Base-by-base conservation (phyloP, 1,140 invertebrate species). In the Euwallacea similis region DNA sequence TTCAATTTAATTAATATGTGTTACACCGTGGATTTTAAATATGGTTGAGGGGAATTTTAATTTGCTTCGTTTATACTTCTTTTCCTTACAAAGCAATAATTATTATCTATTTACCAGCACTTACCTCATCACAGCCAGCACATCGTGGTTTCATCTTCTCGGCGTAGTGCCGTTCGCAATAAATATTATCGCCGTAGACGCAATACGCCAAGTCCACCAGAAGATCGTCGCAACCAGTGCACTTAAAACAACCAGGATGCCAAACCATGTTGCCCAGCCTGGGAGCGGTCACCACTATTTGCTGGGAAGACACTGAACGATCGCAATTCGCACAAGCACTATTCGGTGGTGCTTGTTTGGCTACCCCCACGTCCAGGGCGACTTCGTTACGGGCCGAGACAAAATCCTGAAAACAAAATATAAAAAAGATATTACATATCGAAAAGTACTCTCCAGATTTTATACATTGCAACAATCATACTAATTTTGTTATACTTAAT, bases 181-280 rank as follows among this genome's bases (percentile, higher is more conserved):
- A 97, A 47, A 97, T 85, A 62, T 87, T 86, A 68, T 93, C 92
- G 71, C 96, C 92, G 79, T 93, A 87, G 55, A 93, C 89, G 80
- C 96, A 98, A 82, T 98, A 97, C 13, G 93, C 93, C 58, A 98
- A 86, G 82, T 98, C 96, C 60, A 97, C 94, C 41, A 98, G 87
- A 42, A 95, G 84, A 83, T 97, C 91, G 71, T 90, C 86, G 83
- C 96, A 98, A 46, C 88, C 88, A 58, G 85, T 85, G 82, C 96
- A 98, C 55, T 87, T 86, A 82, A 98, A 98, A 81, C 96, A 98
- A 9, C 86, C 86, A 1, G 95, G 93, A 83, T 97, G 95, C 89
- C 91, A 97, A 63, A 89, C 83, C 13, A 65, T 61, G 15, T 72
- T 72, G 7, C 78, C 79, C 67, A 81, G 75, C 58, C 79, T 73